Conservation (phyloP, 92 coral and sea anemone species). For the Phenganax marumi region DNA sequence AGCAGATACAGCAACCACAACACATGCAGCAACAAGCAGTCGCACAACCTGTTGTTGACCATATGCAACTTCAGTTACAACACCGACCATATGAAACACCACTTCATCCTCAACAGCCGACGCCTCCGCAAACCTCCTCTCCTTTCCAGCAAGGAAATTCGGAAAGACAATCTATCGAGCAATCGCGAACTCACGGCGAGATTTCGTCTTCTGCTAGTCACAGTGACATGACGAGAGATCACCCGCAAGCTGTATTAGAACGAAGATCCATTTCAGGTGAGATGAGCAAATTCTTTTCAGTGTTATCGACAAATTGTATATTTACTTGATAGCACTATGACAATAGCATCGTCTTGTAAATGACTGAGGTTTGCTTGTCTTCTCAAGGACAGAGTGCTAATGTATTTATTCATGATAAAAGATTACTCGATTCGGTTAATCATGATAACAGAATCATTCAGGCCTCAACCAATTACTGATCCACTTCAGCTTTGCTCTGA, state of each 20-base stretch:
- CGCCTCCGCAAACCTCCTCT: slow-evolving; percentile 25
- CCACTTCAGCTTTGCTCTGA: no score
- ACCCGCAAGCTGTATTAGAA: slow-evolving; percentile 10
- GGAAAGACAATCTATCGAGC: not conserved
- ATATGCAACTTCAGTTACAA: slow-evolving; percentile 34
- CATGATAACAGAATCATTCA: no score
- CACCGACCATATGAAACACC: slow-evolving; percentile 19
- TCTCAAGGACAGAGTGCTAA: no score
- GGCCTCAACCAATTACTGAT: no score
- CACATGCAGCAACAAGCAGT: slow-evolving; percentile 24
- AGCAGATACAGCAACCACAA: slow-evolving; percentile 41
- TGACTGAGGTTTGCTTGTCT: no score
- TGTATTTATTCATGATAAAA: no score
- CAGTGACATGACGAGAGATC: slow-evolving; percentile 16
- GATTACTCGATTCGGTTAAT: no score
- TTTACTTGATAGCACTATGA: no score
- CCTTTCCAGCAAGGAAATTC: slow-evolving; percentile 21
- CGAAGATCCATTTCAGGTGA: not conserved
- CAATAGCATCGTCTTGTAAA: no score
- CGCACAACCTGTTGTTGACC: slow-evolving; percentile 23
- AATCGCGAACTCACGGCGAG: slow-evolving; percentile 9
- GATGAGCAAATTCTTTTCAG: not conserved
- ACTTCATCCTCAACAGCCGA: slow-evolving; percentile 23
- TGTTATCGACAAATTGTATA: no score
- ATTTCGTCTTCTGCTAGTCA: not conserved